These are phyloP conservation scores for Diogma glabrata DNA, from an alignment of 2,888 invertebrate species.

Conservation along the genomic window DNA sequence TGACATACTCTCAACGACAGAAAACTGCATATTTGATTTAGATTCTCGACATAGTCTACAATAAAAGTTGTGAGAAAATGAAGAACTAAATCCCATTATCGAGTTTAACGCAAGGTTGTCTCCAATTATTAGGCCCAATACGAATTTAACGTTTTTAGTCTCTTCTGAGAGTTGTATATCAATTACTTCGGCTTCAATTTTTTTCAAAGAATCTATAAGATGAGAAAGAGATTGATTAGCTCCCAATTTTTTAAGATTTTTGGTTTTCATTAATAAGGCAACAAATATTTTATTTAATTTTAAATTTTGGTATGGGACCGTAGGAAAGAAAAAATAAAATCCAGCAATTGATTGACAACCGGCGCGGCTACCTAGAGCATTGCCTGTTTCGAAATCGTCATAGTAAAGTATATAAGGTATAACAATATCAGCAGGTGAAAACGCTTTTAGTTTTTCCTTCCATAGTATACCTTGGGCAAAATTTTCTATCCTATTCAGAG, in stretches of 20 bases:
- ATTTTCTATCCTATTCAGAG: too few relatives aligned
- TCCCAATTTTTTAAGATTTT: background rate
- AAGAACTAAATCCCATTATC: background rate
- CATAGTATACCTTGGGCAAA: background rate
- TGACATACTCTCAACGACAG: background rate
- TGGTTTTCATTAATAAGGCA: background rate
- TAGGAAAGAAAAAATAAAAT: background rate
- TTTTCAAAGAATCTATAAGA: background rate
- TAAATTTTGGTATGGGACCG: background rate
- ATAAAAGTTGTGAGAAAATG: background rate
- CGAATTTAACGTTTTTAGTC: background rate
- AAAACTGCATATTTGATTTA: background rate
- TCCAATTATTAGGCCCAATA: background rate
- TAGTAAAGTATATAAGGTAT: background rate
- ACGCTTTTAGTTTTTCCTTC: background rate
- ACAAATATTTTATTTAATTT: background rate
- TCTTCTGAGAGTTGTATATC: background rate
- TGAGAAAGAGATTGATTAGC: background rate
- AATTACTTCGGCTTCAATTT: background rate
- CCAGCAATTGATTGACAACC: background rate
- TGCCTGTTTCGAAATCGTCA: too few relatives aligned
- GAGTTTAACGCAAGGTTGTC: background rate
- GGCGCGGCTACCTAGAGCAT: background rate
- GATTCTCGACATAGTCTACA: background rate
- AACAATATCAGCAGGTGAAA: background rate